phyloP scores from a whole-genome alignment of 2,113 vertebrate genomes.

The Pseudopipra pipra region DNA sequence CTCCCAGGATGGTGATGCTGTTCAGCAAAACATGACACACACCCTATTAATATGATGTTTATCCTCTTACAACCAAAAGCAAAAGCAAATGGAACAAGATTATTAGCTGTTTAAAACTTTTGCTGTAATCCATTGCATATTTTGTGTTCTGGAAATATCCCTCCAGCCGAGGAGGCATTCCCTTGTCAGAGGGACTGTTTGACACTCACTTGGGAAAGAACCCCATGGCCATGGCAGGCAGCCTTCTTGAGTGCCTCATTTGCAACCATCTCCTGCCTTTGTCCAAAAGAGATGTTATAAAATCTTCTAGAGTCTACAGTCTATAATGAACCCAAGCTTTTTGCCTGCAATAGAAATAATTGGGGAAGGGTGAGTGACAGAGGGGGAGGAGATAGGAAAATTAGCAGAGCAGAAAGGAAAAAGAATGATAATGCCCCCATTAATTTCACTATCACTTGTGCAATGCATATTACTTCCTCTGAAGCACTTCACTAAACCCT shows the following conservation, averaged over 20 bases:
- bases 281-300: constrained; percentile 80
- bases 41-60: background rate
- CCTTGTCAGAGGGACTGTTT: background rate
- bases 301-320: constrained; percentile 80
- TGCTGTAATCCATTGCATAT: rapidly evolving
- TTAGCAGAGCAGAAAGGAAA: background rate
- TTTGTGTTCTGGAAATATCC: background rate
- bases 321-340: constrained; percentile 80
- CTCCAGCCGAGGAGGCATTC: background rate
- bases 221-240: constrained; percentile 76
- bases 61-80: background rate
- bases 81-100: background rate
- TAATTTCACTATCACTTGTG: constrained; percentile 60
- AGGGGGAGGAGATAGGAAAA: constrained; percentile 32
- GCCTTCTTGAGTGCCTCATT: constrained; percentile 73
- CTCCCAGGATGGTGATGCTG: background rate
- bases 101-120: background rate
- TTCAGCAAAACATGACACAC: background rate
- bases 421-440: background rate
- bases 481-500: constrained; percentile 53
- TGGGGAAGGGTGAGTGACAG: constrained; percentile 6
- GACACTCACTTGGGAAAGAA: constrained; percentile 78
- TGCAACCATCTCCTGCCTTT: constrained; percentile 81
- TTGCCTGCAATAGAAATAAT: constrained; percentile 68
- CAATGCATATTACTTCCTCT: constrained; percentile 32